Percentiles rank a stretch among this genome's conserved stretches.
Evolutionary conservation across 2,797 vertebrate genomes (phyloP).

Genomic region (Gephyroberyx darwinii): DNA sequence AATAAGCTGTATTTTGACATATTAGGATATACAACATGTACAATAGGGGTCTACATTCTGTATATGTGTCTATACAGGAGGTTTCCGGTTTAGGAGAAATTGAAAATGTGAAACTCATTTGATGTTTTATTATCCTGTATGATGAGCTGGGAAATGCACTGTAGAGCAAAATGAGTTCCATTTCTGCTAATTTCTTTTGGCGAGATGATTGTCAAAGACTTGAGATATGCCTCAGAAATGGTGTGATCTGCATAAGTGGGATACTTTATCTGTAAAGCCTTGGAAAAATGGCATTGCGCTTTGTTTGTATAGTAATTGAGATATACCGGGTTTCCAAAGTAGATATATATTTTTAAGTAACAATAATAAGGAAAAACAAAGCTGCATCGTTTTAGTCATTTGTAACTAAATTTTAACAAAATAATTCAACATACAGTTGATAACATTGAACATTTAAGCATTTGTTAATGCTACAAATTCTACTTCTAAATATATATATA

Average conservation of each 20-base stretch:
- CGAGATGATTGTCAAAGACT: background rate
- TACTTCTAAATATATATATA: no score
- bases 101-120: background rate
- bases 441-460: no score
- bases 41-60: background rate
- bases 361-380: no score
- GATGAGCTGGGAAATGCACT: background rate
- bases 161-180: background rate
- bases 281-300: no score
- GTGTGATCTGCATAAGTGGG: background rate
- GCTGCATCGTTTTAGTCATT: no score
- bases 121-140: background rate
- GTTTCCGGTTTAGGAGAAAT: background rate
- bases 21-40: background rate
- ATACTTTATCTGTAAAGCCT: background rate
- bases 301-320: no score
- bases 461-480: no score
- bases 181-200: background rate
- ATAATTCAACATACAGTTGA: no score
- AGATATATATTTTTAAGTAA: no score
- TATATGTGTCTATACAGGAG: background rate
- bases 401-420: no score
- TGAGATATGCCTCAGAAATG: background rate
- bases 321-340: no score
- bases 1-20: constrained; percentile 27